phyloP scores from a whole-genome alignment of 1,140 invertebrate genomes.

The Orchestia grillus region DNA sequence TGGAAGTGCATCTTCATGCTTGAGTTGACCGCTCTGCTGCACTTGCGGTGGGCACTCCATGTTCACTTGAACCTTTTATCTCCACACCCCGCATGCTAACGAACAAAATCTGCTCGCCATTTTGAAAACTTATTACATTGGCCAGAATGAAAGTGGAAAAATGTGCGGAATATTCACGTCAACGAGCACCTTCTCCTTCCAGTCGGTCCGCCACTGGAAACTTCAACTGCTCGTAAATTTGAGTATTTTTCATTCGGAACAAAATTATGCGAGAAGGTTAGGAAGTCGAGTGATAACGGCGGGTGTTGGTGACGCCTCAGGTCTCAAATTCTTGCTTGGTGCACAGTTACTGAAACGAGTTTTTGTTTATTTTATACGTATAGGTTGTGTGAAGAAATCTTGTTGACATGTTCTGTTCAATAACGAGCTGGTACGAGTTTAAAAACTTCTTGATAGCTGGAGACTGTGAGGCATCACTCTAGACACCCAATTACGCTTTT shows the following conservation, averaged over 20 bases:
- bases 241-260: not conserved
- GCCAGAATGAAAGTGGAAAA: too few relatives aligned
- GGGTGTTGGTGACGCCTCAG: not conserved
- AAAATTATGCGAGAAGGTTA: not conserved
- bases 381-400: not conserved
- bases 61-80: too few relatives aligned
- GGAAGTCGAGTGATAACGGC: not conserved
- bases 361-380: not conserved
- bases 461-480: not conserved
- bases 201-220: too few relatives aligned
- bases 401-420: not conserved
- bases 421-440: too few relatives aligned
- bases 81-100: too few relatives aligned
- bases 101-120: too few relatives aligned
- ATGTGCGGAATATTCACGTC: too few relatives aligned
- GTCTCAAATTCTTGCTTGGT: not conserved
- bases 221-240: not conserved
- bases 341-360: not conserved
- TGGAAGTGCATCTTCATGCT: not conserved
- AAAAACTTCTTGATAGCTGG: too few relatives aligned
- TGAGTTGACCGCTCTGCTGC: not conserved
- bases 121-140: too few relatives aligned
- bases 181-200: too few relatives aligned
- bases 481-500: not conserved
- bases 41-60: not conserved